Conservation (phyloP, 1,140 invertebrate genomes). For the Aphis craccivora region DNA sequence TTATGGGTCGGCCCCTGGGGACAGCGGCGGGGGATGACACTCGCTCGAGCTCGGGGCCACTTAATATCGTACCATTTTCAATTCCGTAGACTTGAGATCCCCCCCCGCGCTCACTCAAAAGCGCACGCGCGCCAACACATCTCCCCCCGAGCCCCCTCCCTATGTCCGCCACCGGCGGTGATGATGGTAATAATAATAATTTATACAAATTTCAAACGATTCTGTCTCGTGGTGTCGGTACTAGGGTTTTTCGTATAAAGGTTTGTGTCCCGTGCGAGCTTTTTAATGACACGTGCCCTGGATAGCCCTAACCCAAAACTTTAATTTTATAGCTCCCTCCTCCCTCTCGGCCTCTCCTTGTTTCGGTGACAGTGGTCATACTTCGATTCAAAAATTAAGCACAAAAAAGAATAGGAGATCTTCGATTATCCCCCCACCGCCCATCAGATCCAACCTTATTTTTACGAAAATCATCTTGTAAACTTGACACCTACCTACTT, state of each 20-base stretch:
- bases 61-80: constrained; percentile 59
- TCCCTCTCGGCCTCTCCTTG: too few species aligned
- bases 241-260: background rate
- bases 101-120: constrained; percentile 6
- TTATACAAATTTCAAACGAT: constrained; percentile 16
- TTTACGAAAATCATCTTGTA: background rate
- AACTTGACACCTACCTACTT: too few species aligned
- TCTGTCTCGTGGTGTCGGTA: background rate
- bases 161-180: background rate
- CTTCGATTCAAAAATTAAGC: background rate
- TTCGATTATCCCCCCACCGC: too few species aligned
- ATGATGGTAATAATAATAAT: background rate
- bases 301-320: background rate
- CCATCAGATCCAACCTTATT: background rate
- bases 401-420: background rate
- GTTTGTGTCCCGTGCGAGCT: background rate
- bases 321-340: background rate
- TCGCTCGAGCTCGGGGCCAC: constrained; percentile 59
- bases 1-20: constrained; percentile 59
- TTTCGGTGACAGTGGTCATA: background rate
- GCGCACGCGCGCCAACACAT: background rate
- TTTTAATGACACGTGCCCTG: background rate
- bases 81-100: constrained; percentile 57
- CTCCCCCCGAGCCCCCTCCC: background rate
- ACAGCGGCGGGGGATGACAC: constrained; percentile 60